These are phyloP conservation scores for Musca vetustissima DNA, from an alignment of 1,140 invertebrate genomes.

Conservation along the genomic window DNA sequence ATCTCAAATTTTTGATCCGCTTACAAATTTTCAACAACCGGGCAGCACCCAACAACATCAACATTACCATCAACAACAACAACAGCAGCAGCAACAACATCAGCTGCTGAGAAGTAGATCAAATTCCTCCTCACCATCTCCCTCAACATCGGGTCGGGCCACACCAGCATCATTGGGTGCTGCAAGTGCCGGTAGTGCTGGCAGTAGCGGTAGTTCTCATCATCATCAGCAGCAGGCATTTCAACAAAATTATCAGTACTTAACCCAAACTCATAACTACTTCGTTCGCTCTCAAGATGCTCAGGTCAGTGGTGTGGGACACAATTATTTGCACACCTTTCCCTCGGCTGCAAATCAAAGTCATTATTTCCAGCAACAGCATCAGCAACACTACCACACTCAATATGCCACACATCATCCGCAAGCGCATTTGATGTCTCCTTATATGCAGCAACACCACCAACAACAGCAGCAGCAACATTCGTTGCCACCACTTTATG, in stretches of 20 bases:
- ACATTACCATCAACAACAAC: slow-evolving; percentile 31
- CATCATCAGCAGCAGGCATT: slow-evolving; percentile 7
- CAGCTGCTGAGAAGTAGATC: slow-evolving; percentile 34
- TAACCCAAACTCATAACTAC: slow-evolving; percentile 40
- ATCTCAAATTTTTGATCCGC: slow-evolving; percentile 78
- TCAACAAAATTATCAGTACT: background rate
- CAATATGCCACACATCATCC: slow-evolving; percentile 25
- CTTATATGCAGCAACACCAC: slow-evolving; percentile 24
- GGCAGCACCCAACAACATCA: slow-evolving; percentile 33
- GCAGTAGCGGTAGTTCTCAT: slow-evolving; percentile 16
- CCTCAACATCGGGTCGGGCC: slow-evolving; percentile 39
- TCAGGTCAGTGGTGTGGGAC: background rate
- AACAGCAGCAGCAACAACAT: slow-evolving; percentile 34
- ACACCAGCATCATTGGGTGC: slow-evolving; percentile 35
- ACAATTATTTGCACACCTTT: slow-evolving; percentile 45
- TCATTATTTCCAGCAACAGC: slow-evolving; percentile 36
- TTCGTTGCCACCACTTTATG: slow-evolving; percentile 39
- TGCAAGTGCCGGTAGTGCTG: slow-evolving; percentile 27
- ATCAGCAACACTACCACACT: slow-evolving; percentile 31
- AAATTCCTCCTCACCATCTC: slow-evolving; percentile 48
- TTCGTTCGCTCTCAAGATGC: slow-evolving; percentile 44
- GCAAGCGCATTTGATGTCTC: background rate
- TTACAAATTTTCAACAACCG: slow-evolving; percentile 68
- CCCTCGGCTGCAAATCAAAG: slow-evolving; percentile 34
- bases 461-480: slow-evolving; percentile 36